Conservation (phyloP, 2,888 invertebrate species). For the Drosophila koepferae region DNA sequence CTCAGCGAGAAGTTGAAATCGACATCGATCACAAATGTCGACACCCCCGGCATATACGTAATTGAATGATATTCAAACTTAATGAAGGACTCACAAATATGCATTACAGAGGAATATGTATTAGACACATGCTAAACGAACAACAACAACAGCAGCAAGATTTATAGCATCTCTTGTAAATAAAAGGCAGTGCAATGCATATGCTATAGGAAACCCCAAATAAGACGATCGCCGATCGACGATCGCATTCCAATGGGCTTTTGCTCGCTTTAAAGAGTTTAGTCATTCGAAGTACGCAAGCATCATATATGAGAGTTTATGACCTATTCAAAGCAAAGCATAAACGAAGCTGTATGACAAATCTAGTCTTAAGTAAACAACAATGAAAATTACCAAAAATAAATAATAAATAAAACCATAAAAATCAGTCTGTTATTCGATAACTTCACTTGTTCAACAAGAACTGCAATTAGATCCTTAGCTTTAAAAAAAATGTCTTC, state of each 20-base stretch:
- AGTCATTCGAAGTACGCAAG: slow-evolving; percentile 22
- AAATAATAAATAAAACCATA: slow-evolving; percentile 61
- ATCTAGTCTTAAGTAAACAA: slow-evolving; percentile 63
- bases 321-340: slow-evolving; percentile 44
- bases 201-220: slow-evolving; percentile 38
- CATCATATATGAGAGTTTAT: slow-evolving; percentile 29
- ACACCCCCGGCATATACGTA: slow-evolving; percentile 72
- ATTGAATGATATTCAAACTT: slow-evolving; percentile 78
- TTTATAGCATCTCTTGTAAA: slow-evolving; percentile 42
- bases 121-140: slow-evolving; percentile 17
- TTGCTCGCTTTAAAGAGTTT: slow-evolving; percentile 26
- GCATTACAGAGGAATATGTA: slow-evolving; percentile 17
- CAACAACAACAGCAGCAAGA: neutral
- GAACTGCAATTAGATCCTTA: too few relatives aligned
- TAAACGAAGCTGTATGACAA: slow-evolving; percentile 49
- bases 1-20: slow-evolving; percentile 33
- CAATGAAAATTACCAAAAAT: slow-evolving; percentile 64
- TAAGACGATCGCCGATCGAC: slow-evolving; percentile 7
- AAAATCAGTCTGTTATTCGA: slow-evolving; percentile 9
- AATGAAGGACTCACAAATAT: slow-evolving; percentile 49
- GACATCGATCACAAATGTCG: slow-evolving; percentile 27
- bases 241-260: slow-evolving; percentile 22
- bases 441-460: neutral
- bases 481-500: too few relatives aligned
- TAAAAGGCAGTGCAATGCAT: slow-evolving; percentile 51